phyloP scores from a whole-genome alignment of 2,797 vertebrate genomes.

The Pempheris klunzingeri region DNA sequence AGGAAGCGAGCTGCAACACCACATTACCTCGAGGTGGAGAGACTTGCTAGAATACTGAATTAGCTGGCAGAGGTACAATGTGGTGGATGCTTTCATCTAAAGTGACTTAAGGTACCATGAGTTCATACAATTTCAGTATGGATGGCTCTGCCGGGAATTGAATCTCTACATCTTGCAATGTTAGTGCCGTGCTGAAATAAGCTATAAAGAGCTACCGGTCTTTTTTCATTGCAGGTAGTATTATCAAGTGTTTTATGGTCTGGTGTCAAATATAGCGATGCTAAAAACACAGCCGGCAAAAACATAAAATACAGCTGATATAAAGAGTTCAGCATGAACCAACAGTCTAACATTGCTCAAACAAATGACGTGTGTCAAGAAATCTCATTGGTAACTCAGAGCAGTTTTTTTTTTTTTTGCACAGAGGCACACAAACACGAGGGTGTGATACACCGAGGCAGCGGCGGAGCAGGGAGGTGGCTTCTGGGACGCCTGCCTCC shows the following conservation, averaged over 20 bases:
- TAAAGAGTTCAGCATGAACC: background rate
- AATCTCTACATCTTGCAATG: constrained; percentile 26
- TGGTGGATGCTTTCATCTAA: constrained; percentile 46
- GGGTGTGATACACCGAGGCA: background rate
- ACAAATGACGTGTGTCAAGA: background rate
- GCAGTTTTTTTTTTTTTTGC: background rate
- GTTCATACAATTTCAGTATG: constrained; percentile 47
- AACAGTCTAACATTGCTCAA: background rate
- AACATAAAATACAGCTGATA: background rate
- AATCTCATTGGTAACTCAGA: background rate
- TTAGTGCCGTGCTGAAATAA: constrained; percentile 36
- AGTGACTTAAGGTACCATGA: constrained; percentile 36
- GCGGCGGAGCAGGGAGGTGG: too few relatives aligned
- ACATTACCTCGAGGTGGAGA: constrained; percentile 26
- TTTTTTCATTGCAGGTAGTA: constrained; percentile 11
- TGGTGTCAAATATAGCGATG: constrained; percentile 8
- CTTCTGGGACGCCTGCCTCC: too few relatives aligned
- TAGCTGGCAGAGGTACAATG: constrained; percentile 38
- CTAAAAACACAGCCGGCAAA: constrained; percentile 18
- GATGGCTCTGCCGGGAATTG: constrained; percentile 38
- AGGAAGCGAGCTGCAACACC: constrained; percentile 26
- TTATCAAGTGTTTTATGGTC: constrained; percentile 5
- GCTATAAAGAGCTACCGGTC: constrained; percentile 41
- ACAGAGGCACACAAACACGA: background rate
- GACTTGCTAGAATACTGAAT: constrained; percentile 42